Conservation (phyloP, 2,888 invertebrate species). For the Andrena chrysosceles region DNA sequence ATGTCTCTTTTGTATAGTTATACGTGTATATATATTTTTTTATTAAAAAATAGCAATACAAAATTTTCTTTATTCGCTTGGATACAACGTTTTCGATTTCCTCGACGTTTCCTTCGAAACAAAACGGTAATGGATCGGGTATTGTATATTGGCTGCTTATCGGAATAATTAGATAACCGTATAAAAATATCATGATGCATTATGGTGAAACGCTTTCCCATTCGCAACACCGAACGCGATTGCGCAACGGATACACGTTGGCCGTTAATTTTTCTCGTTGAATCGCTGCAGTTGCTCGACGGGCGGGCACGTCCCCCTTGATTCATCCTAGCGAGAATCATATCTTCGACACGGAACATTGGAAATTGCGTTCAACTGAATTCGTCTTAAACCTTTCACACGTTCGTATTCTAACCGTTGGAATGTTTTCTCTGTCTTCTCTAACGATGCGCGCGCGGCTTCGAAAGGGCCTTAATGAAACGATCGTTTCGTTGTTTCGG, state of each 20-base stretch:
- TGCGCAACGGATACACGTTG: constrained; percentile 63
- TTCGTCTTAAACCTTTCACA: constrained; percentile 14
- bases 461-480: background rate
- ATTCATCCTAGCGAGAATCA: constrained; percentile 58
- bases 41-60: constrained; percentile 83
- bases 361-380: constrained; percentile 35
- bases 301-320: constrained; percentile 75
- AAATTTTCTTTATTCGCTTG: constrained; percentile 78
- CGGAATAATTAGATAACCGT: constrained; percentile 78
- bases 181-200: constrained; percentile 83
- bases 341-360: constrained; percentile 19
- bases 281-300: constrained; percentile 71
- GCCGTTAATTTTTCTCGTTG: constrained; percentile 62
- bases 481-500: background rate
- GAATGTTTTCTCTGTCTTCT: constrained; percentile 67
- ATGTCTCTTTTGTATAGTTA: background rate
- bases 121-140: constrained; percentile 73
- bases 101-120: constrained; percentile 72
- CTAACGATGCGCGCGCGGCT: too few relatives aligned
- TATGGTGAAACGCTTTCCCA: constrained; percentile 79
- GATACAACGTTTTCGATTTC: constrained; percentile 77
- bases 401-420: constrained; percentile 56
- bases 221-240: constrained; percentile 59
- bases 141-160: constrained; percentile 75
- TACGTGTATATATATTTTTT: constrained; percentile 67